Evolutionary conservation across 2,113 vertebrate genomes (phyloP).

Genomic region (Melanerpes aurifrons): DNA sequence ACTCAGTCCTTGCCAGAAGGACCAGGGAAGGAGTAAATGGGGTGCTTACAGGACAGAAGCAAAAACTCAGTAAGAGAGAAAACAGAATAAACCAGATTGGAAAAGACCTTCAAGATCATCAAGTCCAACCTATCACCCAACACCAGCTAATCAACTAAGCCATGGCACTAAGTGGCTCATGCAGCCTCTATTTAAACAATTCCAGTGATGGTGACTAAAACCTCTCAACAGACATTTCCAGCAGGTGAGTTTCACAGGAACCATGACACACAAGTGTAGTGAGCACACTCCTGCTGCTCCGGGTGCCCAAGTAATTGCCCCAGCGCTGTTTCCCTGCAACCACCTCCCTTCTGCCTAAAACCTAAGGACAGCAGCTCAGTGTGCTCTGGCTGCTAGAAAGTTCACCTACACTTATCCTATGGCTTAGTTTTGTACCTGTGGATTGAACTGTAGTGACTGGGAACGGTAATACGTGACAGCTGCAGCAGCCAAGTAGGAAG

Average conservation of each 20-base stretch:
- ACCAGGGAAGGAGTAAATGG: not conserved
- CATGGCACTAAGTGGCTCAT: no score
- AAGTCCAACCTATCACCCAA: no score
- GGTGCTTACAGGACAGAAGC: not conserved
- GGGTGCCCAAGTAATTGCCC: not conserved
- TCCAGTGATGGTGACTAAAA: not conserved
- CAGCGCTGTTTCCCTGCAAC: not conserved
- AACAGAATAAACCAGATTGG: no score
- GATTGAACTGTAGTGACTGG: not conserved
- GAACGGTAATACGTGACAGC: not conserved
- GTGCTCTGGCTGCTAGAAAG: not conserved
- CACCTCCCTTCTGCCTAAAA: not conserved
- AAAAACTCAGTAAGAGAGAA: not conserved
- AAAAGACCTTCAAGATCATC: no score
- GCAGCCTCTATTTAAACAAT: no score
- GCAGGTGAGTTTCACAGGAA: not conserved
- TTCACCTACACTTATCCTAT: not conserved
- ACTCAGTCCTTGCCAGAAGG: not conserved
- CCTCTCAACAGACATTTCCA: accelerated
- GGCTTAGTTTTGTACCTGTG: not conserved
- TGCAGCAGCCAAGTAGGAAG: not conserved
- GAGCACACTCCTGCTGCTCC: accelerated
- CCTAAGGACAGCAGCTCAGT: accelerated
- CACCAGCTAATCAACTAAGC: no score
- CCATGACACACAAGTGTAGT: accelerated